These are phyloP conservation scores for Chalcis sispes DNA, from an alignment of 2,888 invertebrate genomes.

Conservation along the genomic window DNA sequence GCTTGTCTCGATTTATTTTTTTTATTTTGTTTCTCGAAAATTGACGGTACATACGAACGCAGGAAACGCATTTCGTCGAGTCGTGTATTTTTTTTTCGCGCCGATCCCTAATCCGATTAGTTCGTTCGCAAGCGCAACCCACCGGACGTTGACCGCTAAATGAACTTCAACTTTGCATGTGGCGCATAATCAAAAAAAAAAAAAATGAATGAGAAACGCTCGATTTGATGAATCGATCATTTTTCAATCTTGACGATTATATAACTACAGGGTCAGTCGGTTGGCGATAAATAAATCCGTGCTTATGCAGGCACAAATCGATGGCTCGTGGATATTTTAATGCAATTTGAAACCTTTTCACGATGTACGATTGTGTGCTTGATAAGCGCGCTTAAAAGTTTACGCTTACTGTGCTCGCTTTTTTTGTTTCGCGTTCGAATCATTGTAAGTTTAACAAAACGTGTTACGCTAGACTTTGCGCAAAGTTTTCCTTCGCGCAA, in stretches of 20 bases:
- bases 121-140: conserved; percentile 11
- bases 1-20: no score
- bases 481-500: no score
- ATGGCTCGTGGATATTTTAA: no score
- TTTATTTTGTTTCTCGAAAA: no score
- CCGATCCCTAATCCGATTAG: conserved; percentile 23
- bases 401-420: neutral
- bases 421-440: no score
- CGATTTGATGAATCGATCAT: conserved; percentile 18
- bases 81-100: conserved; percentile 4
- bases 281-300: no score
- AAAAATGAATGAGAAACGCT: neutral
- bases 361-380: neutral
- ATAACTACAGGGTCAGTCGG: neutral
- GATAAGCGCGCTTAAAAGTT: no score
- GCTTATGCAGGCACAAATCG: no score
- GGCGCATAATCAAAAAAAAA: neutral
- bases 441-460: no score
- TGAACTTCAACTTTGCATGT: conserved; percentile 17
- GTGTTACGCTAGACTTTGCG: no score
- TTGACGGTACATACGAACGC: neutral
- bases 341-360: no score
- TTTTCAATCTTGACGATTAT: conserved; percentile 28
- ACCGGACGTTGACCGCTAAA: conserved; percentile 35
- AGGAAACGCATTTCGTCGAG: neutral